Evolutionary conservation across 2,797 vertebrate genomes (phyloP).

Genomic region (Cyprinella venusta): DNA sequence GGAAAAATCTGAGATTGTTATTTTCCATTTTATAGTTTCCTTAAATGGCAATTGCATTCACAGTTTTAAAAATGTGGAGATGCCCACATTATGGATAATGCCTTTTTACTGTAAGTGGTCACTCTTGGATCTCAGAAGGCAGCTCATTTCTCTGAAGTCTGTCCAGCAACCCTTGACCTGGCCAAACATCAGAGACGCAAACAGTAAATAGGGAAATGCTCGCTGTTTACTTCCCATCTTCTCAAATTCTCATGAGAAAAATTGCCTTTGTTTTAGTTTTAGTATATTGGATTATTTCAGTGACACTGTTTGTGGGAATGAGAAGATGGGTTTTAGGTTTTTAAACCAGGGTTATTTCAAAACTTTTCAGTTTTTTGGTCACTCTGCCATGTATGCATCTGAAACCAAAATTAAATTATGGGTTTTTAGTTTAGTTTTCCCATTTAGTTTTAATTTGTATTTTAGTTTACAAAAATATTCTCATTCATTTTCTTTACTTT

Average conservation of each 20-base stretch:
- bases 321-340: not conserved
- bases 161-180: constrained; percentile 52
- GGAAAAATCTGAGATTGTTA: constrained; percentile 29
- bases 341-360: not conserved
- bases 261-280: not conserved
- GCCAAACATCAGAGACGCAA: constrained; percentile 48
- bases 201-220: constrained; percentile 46
- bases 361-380: not conserved
- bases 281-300: constrained; percentile 3
- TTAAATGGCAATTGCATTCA: not conserved
- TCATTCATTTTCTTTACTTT: not conserved
- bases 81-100: not conserved
- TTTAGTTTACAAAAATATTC: not conserved
- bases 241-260: constrained; percentile 48
- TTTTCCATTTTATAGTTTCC: not conserved
- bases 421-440: not conserved
- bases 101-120: constrained; percentile 32
- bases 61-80: not conserved
- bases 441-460: not conserved
- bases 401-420: not conserved
- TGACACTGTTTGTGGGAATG: not conserved
- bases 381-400: not conserved
- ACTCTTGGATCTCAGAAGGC: constrained; percentile 41
- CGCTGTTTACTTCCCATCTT: constrained; percentile 48
- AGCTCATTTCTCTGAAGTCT: constrained; percentile 32